Conservation (phyloP, 2,888 invertebrate species). For the Scaptomyza flava region DNA sequence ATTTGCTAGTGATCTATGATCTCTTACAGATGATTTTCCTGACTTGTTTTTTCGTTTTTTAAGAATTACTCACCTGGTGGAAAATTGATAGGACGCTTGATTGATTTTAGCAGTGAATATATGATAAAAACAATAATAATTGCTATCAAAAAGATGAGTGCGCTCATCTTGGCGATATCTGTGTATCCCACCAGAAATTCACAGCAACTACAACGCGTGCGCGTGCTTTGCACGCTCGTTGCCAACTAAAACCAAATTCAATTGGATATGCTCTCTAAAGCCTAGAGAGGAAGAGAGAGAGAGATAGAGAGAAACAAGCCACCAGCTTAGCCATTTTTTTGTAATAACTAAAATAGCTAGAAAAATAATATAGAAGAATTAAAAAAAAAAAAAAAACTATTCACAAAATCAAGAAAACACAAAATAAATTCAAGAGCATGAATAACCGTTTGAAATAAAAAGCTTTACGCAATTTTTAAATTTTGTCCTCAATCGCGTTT, state of each 20-base stretch:
- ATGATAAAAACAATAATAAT: constrained; percentile 63
- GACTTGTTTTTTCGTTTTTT: neutral
- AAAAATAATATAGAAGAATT: no score
- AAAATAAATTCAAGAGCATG: no score
- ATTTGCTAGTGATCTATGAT: neutral
- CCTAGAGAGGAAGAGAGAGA: constrained; percentile 10
- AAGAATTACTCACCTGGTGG: constrained; percentile 76
- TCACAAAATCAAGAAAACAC: no score
- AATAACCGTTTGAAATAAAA: no score
- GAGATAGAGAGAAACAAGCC: neutral
- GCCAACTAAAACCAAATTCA: constrained; percentile 60
- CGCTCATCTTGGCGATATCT: constrained; percentile 60
- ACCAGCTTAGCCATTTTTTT: no score
- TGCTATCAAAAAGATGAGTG: constrained; percentile 64
- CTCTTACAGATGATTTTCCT: neutral
- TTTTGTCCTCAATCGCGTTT: no score
- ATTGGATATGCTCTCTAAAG: constrained; percentile 22
- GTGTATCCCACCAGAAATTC: neutral
- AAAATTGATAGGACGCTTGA: constrained; percentile 76
- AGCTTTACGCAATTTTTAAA: no score
- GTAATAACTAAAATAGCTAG: no score
- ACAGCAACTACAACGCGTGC: constrained; percentile 31
- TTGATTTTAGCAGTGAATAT: constrained; percentile 68
- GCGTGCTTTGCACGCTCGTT: constrained; percentile 37
- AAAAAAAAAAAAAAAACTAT: no score